phyloP scores from a whole-genome alignment of 2,113 vertebrate genomes.

The Shinisaurus crocodilurus region DNA sequence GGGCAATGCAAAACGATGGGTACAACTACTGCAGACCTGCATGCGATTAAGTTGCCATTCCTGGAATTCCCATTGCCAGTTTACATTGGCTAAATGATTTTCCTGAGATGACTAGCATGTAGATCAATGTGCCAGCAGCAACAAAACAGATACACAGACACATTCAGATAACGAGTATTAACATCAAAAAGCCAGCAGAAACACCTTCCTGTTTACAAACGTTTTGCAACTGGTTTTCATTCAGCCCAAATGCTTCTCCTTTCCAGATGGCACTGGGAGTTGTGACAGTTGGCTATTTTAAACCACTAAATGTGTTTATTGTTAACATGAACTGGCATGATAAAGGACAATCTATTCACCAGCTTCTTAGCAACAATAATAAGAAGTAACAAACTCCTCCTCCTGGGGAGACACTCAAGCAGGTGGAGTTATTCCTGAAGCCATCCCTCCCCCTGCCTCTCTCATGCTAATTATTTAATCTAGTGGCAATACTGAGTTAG shows the following conservation, averaged over 20 bases:
- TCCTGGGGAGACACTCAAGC: neutral
- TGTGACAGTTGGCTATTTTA: neutral
- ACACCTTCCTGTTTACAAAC: neutral
- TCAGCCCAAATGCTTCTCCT: constrained; percentile 5
- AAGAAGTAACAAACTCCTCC: neutral
- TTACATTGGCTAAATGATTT: neutral
- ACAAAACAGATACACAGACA: neutral
- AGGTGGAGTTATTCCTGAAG: neutral
- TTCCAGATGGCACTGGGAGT: constrained; percentile 8
- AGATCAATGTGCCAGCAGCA: neutral
- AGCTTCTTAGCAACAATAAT: neutral
- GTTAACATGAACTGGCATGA: constrained; percentile 18
- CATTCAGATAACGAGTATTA: neutral
- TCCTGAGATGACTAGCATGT: neutral
- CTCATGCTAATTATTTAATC: neutral
- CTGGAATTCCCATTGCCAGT: neutral
- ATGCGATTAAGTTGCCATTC: neutral
- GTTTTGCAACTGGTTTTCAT: constrained; percentile 18
- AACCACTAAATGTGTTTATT: constrained; percentile 13
- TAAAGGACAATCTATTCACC: constrained; percentile 13
- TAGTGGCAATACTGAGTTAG: neutral
- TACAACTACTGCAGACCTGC: neutral
- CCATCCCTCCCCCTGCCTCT: accelerated
- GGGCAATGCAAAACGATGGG: neutral
- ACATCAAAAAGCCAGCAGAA: neutral